Evolutionary conservation across 2,113 vertebrate species (phyloP).

Genomic region (Heterotis niloticus): DNA sequence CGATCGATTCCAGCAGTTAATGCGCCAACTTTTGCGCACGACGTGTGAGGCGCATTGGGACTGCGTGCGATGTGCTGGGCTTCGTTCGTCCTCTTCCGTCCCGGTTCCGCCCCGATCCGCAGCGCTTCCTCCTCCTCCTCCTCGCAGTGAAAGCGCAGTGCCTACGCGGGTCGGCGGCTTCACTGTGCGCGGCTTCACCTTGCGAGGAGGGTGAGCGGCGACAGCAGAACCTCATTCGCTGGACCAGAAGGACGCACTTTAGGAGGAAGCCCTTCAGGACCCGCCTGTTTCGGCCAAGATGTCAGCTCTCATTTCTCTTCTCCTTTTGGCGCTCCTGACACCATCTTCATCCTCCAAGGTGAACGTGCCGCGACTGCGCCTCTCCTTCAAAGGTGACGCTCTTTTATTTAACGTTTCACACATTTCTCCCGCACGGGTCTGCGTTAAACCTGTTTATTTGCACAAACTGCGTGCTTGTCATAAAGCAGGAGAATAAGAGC

Average conservation of each 20-base stretch:
- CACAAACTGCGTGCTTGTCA: background rate
- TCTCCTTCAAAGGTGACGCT: slow-evolving; percentile 45
- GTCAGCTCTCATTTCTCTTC: slow-evolving; percentile 32
- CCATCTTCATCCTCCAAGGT: slow-evolving; percentile 32
- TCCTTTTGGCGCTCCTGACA: slow-evolving; percentile 22
- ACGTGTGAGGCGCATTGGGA: too few species aligned
- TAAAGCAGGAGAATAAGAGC: background rate
- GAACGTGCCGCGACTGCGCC: slow-evolving; percentile 47
- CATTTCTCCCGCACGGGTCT: too few species aligned
- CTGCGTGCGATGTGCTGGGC: too few species aligned
- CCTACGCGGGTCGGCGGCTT: background rate
- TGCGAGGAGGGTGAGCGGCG: slow-evolving; percentile 8
- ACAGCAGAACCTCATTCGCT: slow-evolving; percentile 1
- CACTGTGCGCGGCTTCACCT: slow-evolving; percentile 21
- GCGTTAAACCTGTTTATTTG: background rate
- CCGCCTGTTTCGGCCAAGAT: slow-evolving; percentile 11
- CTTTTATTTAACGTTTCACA: background rate
- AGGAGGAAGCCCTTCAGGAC: slow-evolving; percentile 34
- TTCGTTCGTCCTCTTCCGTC: background rate
- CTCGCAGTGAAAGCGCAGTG: too few species aligned
- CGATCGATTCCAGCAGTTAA: too few species aligned
- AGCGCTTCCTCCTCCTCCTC: too few species aligned
- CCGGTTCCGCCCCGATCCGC: too few species aligned
- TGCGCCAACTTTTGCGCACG: too few species aligned
- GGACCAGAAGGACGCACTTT: background rate